Conservation (phyloP, 2,797 vertebrate genomes). For the Tapera naevia region DNA sequence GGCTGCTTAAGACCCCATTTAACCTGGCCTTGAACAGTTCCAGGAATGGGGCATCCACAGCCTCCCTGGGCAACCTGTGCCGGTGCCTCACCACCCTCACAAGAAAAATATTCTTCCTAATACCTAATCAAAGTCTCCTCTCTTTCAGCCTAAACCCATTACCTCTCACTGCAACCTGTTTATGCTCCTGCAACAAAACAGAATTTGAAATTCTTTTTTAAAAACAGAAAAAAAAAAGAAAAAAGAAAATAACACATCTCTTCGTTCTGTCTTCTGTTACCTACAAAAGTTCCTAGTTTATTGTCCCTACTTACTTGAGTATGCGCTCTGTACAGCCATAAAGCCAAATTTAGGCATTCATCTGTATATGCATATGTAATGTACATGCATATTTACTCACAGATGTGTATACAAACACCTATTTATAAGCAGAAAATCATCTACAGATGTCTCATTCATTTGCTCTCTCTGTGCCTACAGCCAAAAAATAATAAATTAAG, state of each 20-base stretch:
- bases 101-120: no score
- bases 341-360: neutral
- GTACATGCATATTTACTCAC: neutral
- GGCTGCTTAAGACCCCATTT: no score
- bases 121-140: no score
- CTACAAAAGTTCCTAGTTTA: neutral
- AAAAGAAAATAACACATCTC: neutral
- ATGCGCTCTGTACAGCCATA: fast-evolving
- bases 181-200: neutral
- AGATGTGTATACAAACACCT: neutral
- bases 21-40: no score
- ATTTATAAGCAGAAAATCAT: neutral
- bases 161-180: neutral
- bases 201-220: neutral
- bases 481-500: neutral
- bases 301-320: neutral
- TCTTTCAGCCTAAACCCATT: no score
- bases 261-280: neutral
- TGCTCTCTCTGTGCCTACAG: neutral
- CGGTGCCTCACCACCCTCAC: no score
- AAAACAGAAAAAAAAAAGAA: neutral
- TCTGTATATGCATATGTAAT: neutral
- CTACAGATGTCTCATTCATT: neutral
- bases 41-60: no score
- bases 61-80: no score